Conservation (phyloP, 2,888 invertebrate genomes). For the Amorpha juglandis region DNA sequence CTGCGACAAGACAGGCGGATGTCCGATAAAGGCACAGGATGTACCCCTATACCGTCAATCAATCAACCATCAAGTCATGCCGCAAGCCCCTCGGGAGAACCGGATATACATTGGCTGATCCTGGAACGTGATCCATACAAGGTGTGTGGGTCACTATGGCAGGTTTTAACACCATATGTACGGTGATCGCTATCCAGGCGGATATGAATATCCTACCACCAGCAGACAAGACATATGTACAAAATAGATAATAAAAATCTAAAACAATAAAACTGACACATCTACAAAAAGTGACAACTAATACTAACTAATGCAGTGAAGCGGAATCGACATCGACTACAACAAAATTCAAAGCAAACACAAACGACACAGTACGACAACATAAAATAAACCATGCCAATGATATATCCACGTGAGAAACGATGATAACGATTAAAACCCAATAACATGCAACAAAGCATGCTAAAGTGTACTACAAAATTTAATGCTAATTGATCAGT, state of each 20-base stretch:
- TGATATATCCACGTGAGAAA: background rate
- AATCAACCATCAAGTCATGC: no score
- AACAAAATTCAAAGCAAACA: constrained; percentile 19
- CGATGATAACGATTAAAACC: background rate
- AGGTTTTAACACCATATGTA: no score
- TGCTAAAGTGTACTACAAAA: constrained; percentile 10
- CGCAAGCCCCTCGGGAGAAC: no score
- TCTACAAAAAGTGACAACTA: constrained; percentile 21
- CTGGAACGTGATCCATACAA: no score
- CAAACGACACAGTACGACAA: constrained; percentile 8
- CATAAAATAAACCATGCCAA: constrained; percentile 14
- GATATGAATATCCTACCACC: no score
- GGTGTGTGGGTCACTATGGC: no score
- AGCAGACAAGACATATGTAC: background rate
- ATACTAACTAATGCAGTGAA: background rate
- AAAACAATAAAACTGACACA: constrained; percentile 26
- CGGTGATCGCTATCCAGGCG: no score
- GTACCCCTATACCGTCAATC: no score
- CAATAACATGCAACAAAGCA: constrained; percentile 3
- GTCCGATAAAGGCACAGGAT: no score
- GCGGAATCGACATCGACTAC: constrained; percentile 14
- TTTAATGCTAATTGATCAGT: background rate
- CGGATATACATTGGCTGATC: no score
- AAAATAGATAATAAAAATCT: background rate
- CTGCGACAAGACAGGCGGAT: no score